Evolutionary conservation across 2,113 vertebrate genomes (phyloP), one percentile per base, ranked within the genome.

Genomic region (Labeo rohita): DNA sequence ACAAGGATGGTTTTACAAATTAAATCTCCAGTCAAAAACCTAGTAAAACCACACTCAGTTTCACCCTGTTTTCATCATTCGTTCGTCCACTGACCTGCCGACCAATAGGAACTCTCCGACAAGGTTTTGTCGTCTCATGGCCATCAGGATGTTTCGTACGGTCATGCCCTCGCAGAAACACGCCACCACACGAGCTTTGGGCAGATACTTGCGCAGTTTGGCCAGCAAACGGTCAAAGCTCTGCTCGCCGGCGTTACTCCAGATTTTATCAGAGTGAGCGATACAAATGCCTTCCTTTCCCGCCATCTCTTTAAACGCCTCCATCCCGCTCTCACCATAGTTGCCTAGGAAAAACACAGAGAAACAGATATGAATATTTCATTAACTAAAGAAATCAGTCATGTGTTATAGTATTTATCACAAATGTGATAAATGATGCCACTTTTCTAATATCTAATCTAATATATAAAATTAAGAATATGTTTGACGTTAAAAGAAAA

Each of bases 91-190:
- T 96, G 89, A 99, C 98, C 98, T 99, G 93, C 98, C 98, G 0
- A 99, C 93, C 63, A 99, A 96, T 39, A 99, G 93, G 91, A 99
- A 99, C 90, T 99, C 97, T 86, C 97, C 98, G 0, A 95, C 95
- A 0, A 99, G 95, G 15, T 95, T 96, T 90, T 98, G 94, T 3
- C 98, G 96, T 28, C 97, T 95, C 98, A 99, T 99, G 7, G 98
- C 98, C 97, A 99, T 98, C 56, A 99, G 92, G 85, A 99, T 97
- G 56, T 98, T 98, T 36, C 98, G 94, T 78, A 99, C 96, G 0
- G 98, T 99, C 98, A 99, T 99, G 90, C 98, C 98, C 77, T 99
- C 98, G 21, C 98, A 99, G 95, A 99, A 99, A 92, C 98, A 99
- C 0, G 96, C 98, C 34, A 99, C 98, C 66, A 99, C 98, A 16